Evolutionary conservation across 1,140 invertebrate genomes (phyloP).

Genomic region (Penaeus chinensis): DNA sequence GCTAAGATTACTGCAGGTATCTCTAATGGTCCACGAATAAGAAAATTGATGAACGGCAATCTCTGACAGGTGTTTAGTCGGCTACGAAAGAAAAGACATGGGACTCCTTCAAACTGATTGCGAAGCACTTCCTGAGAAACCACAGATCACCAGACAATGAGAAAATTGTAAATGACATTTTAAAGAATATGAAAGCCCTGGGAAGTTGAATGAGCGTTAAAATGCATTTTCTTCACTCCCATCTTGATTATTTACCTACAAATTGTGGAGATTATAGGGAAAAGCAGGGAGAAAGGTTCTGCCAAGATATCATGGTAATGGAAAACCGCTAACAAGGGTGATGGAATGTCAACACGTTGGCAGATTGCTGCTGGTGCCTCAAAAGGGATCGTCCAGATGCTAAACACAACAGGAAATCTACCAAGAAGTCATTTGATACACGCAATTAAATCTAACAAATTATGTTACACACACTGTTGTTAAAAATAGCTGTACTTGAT

Average conservation of each 20-base stretch:
- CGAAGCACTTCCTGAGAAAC: slow-evolving; percentile 13
- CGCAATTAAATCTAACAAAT: too few relatives aligned
- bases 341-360: too few relatives aligned
- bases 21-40: slow-evolving; percentile 20
- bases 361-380: too few relatives aligned
- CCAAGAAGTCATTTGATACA: too few relatives aligned
- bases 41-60: not conserved
- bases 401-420: too few relatives aligned
- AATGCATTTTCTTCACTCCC: slow-evolving; percentile 1
- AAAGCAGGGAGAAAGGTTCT: slow-evolving; percentile 4
- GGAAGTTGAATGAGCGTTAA: not conserved
- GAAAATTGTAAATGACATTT: not conserved
- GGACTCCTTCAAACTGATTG: not conserved
- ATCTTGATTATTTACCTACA: slow-evolving; percentile 19
- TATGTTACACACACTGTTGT: too few relatives aligned
- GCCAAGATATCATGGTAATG: not conserved
- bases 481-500: too few relatives aligned
- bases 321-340: too few relatives aligned
- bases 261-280: not conserved
- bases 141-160: slow-evolving; percentile 21
- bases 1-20: slow-evolving; percentile 26
- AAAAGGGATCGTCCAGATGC: too few relatives aligned
- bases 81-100: slow-evolving; percentile 16
- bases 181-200: not conserved
- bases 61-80: not conserved